phyloP scores from a whole-genome alignment of 1,140 invertebrate species.

The Odontomachus brunneus region DNA sequence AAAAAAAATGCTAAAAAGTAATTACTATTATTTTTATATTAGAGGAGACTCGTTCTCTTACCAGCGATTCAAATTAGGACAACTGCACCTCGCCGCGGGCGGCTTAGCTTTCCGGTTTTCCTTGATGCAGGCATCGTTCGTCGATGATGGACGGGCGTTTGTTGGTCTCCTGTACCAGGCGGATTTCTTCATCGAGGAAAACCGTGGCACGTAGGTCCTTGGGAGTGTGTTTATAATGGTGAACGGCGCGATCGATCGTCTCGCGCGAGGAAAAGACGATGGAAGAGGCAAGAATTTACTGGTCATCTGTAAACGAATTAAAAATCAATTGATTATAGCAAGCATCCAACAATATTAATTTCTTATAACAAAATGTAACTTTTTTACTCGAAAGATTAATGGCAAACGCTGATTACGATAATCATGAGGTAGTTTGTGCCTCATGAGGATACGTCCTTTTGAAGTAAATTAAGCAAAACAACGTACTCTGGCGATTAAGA shows the following conservation, averaged over 20 bases:
- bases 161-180: not conserved
- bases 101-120: constrained; percentile 2
- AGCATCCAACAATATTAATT: too few species aligned
- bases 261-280: constrained; percentile 11
- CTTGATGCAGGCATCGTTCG: not conserved
- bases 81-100: not conserved
- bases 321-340: too few species aligned
- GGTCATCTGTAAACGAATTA: not conserved
- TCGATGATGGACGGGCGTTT: not conserved
- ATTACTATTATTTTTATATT: not conserved
- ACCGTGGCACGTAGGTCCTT: constrained; percentile 9
- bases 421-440: too few species aligned
- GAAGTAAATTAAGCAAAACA: not conserved
- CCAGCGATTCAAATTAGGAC: not conserved
- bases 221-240: not conserved
- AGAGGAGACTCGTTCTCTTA: not conserved
- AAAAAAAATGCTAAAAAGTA: not conserved
- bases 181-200: constrained; percentile 17
- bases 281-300: not conserved
- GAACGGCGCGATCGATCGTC: constrained; percentile 10
- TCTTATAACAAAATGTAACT: too few species aligned
- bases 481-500: constrained; percentile 75
- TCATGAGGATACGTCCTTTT: too few species aligned
- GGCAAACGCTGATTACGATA: too few species aligned
- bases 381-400: too few species aligned